phyloP scores from a whole-genome alignment of 2,797 vertebrate genomes.

The Micromesistius poutassou region DNA sequence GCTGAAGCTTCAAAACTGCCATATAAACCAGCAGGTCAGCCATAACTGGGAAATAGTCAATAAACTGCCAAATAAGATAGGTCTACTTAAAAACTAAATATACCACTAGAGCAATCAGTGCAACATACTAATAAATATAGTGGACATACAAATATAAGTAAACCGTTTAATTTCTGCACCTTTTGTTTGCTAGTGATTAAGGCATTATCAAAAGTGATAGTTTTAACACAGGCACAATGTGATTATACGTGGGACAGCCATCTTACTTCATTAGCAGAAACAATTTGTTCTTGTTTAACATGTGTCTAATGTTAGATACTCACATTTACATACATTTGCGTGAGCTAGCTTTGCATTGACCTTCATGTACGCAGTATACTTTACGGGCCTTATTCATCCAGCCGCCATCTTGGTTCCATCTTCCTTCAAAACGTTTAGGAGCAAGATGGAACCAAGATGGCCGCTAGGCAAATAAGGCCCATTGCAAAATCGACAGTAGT shows the following conservation, averaged over 20 bases:
- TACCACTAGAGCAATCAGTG: slow-evolving; percentile 6
- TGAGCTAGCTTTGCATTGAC: neutral
- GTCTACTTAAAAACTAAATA: neutral
- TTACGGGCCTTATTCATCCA: neutral
- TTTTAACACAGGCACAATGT: slow-evolving; percentile 35
- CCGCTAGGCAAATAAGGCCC: too few species aligned
- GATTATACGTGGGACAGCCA: slow-evolving; percentile 19
- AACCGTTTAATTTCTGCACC: slow-evolving; percentile 17
- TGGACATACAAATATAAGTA: slow-evolving; percentile 31
- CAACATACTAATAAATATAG: slow-evolving; percentile 10
- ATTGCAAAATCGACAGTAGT: too few species aligned
- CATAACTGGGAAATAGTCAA: neutral
- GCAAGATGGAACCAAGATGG: too few species aligned
- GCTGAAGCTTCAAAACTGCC: neutral
- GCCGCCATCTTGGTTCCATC: neutral
- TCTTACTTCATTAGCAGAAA: neutral
- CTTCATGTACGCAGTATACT: neutral
- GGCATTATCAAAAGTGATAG: neutral
- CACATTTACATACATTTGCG: neutral
- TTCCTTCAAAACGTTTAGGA: too few species aligned
- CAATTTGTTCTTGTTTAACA: neutral
- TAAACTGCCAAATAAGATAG: neutral
- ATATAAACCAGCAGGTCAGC: neutral
- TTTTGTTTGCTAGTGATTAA: neutral
- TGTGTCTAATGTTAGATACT: neutral